Evolutionary conservation across 2,888 invertebrate genomes (phyloP), one percentile per base, ranked within the genome.

Genomic region (Muschampia plurimacula): DNA sequence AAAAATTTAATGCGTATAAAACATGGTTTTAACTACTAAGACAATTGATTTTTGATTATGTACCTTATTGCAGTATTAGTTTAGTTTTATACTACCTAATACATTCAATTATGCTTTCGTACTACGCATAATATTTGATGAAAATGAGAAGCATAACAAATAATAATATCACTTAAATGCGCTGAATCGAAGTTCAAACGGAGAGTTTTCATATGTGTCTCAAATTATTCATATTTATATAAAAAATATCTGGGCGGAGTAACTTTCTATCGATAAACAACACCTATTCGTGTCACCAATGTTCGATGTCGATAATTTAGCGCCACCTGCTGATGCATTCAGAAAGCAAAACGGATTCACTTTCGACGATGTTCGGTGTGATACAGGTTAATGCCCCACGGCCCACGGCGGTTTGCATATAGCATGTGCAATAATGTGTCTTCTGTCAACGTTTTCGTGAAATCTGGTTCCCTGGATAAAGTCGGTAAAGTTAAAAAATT

Each of bases 261-360:
- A 73, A 82, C 88, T 87, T 88, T 88, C 88, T 79, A 85, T 81
- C 81, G 74, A 83, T 81, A 80, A 80, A 73, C 74, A 65, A 74
- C 75, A 75, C 74, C 69, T 77, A 60, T 72, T 76, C 74, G 74
- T 77, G 76, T 74, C 74, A 72, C 49, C 46, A 62, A 79, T 82
- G 77, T 74, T 77, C 81, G 83, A 88, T 88, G 81, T 81, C 82
- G 83, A 86, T 86, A 83, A 86, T 89, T 84, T 84, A 74, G 70
- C 78, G 71, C 78, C 73, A 77, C 77, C 78, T 76, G 76, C 67
- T 76, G 75, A 79, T 76, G 79, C 78, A 86, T 84, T 83, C 89
- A 92, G 91, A 92, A 92, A 92, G 91, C 91, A 92, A 90, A 86
- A 90, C 91, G 87, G 80, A 80, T 81, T 89, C 88, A 86, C 92